These are phyloP conservation scores for Sebastes diploproa DNA, from an alignment of 2,797 vertebrate species.

Conservation along the genomic window DNA sequence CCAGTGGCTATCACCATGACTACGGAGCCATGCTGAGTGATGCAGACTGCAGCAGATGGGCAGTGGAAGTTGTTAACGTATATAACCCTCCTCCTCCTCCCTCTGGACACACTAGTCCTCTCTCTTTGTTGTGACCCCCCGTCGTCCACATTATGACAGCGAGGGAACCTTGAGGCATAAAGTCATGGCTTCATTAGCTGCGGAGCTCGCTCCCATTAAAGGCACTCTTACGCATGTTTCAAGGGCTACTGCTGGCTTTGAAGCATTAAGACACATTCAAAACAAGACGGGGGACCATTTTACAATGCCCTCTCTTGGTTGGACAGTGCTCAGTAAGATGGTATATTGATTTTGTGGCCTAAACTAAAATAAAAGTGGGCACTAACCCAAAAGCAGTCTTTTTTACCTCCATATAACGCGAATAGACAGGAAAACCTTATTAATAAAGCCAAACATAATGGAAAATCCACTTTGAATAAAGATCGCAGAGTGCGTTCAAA, in stretches of 20 bases:
- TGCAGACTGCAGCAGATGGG: slow-evolving; percentile 58
- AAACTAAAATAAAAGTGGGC: slow-evolving; percentile 13
- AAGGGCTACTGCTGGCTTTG: slow-evolving; percentile 38
- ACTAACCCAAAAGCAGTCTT: slow-evolving; percentile 15
- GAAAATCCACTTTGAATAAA: slow-evolving; percentile 43
- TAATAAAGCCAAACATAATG: slow-evolving; percentile 32
- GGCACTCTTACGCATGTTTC: slow-evolving; percentile 39
- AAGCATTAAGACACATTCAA: slow-evolving; percentile 35
- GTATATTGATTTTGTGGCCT: slow-evolving; percentile 48
- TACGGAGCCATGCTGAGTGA: slow-evolving; percentile 54
- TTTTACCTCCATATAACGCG: slow-evolving; percentile 7
- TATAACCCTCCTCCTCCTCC: slow-evolving; percentile 15
- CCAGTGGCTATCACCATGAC: slow-evolving; percentile 65
- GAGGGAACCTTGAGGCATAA: slow-evolving; percentile 56
- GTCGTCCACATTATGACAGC: slow-evolving; percentile 25
- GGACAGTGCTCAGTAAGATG: slow-evolving; percentile 31
- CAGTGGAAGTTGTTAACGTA: slow-evolving; percentile 56
- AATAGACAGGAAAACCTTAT: slow-evolving; percentile 20
- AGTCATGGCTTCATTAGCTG: slow-evolving; percentile 64
- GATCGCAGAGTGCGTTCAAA: slow-evolving; percentile 5
- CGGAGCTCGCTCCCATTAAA: slow-evolving; percentile 60
- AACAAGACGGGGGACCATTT: slow-evolving; percentile 7
- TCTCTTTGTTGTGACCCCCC: slow-evolving; percentile 57
- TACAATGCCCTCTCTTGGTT: slow-evolving; percentile 3
- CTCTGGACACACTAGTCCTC: slow-evolving; percentile 49